These are phyloP conservation scores for Drosophila anceps DNA, from an alignment of 2,888 invertebrate genomes.

Conservation along the genomic window DNA sequence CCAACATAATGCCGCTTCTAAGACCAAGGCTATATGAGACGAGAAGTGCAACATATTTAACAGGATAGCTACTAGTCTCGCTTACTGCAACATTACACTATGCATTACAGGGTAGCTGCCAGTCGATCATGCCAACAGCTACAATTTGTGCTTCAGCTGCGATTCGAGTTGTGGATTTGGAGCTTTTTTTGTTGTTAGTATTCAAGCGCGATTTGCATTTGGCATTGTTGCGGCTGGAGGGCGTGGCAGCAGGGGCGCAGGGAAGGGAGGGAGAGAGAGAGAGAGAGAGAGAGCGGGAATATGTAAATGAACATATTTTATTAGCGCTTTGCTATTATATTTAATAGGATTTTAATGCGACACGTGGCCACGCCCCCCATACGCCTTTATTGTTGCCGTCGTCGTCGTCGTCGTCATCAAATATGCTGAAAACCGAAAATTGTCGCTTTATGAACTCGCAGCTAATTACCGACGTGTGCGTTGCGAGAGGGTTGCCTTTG, in stretches of 20 bases:
- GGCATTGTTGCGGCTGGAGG: constrained; percentile 13
- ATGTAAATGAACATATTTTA: constrained; percentile 72
- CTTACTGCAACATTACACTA: too few relatives aligned
- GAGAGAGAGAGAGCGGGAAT: constrained; percentile 26
- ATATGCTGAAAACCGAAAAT: constrained; percentile 43
- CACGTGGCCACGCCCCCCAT: constrained; percentile 39
- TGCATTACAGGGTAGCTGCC: background rate
- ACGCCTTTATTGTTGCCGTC: background rate
- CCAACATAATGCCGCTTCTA: too few relatives aligned
- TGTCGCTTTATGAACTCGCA: constrained; percentile 59
- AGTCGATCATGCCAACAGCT: background rate
- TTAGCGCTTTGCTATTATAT: constrained; percentile 58
- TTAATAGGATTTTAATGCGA: constrained; percentile 69
- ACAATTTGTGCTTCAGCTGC: background rate
- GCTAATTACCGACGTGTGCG: constrained; percentile 47
- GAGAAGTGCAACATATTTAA: too few relatives aligned
- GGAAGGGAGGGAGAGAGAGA: background rate
- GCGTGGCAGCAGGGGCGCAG: background rate
- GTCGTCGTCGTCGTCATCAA: background rate
- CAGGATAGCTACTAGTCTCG: too few relatives aligned
- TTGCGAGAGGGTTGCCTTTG: constrained; percentile 25
- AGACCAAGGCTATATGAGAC: too few relatives aligned
- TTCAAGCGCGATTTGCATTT: constrained; percentile 37
- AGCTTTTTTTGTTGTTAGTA: background rate
- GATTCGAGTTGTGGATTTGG: background rate